phyloP scores from a whole-genome alignment of 1,140 invertebrate species.

The Spodoptera litura region DNA sequence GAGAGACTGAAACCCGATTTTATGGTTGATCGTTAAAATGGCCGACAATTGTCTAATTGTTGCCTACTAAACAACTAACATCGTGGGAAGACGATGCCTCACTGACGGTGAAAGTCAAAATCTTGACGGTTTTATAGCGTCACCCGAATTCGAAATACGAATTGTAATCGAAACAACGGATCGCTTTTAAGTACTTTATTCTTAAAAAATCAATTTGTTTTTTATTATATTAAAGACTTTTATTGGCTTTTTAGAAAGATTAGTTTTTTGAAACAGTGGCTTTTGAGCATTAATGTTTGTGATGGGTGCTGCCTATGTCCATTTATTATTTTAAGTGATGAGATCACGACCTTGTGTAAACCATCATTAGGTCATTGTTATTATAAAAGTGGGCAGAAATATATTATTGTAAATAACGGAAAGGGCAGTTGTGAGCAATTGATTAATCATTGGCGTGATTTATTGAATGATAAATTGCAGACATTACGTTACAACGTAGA shows the following conservation, averaged over 20 bases:
- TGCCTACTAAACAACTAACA: constrained; percentile 75
- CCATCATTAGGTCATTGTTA: constrained; percentile 17
- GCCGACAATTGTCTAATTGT: constrained; percentile 85
- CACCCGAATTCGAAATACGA: constrained; percentile 77
- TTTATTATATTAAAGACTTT: constrained; percentile 52
- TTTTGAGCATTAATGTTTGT: constrained; percentile 38
- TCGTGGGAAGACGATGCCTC: constrained; percentile 77
- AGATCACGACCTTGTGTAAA: constrained; percentile 19
- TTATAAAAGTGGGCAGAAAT: constrained; percentile 14
- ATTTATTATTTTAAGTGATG: constrained; percentile 31
- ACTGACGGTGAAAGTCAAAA: constrained; percentile 80
- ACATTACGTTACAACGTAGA: too few relatives aligned
- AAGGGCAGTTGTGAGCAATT: constrained; percentile 15
- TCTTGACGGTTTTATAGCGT: constrained; percentile 75
- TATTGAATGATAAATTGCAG: constrained; percentile 10
- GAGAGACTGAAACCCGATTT: constrained; percentile 81
- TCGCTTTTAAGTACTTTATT: constrained; percentile 73
- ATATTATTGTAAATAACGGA: not conserved
- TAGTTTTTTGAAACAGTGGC: constrained; percentile 42
- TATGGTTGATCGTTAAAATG: constrained; percentile 83
- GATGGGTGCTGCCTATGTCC: not conserved
- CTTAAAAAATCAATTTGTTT: constrained; percentile 68
- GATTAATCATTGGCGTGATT: not conserved
- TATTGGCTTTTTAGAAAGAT: constrained; percentile 14
- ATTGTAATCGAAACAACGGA: constrained; percentile 78